Evolutionary conservation across 53 echinoderm and acorn worm genomes (phyloP).

Genomic region (Henricia sp.): DNA sequence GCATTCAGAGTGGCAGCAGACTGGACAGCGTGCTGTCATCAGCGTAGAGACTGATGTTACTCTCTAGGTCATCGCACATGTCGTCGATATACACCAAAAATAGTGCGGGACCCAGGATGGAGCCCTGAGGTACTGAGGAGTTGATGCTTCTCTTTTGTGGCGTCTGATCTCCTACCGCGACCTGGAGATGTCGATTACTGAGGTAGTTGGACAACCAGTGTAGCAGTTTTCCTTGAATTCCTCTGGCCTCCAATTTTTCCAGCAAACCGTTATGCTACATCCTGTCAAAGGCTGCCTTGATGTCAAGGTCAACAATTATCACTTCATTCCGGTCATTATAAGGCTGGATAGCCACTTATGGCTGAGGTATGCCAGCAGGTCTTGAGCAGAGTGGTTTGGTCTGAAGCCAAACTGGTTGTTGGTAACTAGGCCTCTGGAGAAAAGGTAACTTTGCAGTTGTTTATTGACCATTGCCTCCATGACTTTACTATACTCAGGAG

Average conservation of each 20-base stretch:
- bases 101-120: neutral
- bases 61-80: neutral
- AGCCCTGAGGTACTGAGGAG: neutral
- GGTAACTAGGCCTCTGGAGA: neutral
- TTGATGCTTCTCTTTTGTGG: neutral
- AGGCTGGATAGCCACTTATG: conserved; percentile 19
- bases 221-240: neutral
- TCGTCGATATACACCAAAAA: no score
- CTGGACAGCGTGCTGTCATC: conserved; percentile 20
- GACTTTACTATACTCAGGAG: neutral
- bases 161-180: conserved; percentile 5
- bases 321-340: neutral
- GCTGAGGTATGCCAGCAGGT: conserved; percentile 11
- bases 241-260: conserved; percentile 14
- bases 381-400: conserved; percentile 11
- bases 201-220: conserved; percentile 8
- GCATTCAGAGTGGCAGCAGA: conserved; percentile 14
- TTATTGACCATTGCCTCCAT: conserved; percentile 17
- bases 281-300: conserved; percentile 19
- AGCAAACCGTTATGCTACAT: conserved; percentile 24
- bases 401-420: conserved; percentile 1
- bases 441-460: conserved; percentile 5
- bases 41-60: neutral
- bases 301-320: conserved; percentile 15
- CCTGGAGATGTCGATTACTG: neutral